Base-by-base conservation (phyloP, 2,888 invertebrate genomes). In the Antheraea assamensis region DNA sequence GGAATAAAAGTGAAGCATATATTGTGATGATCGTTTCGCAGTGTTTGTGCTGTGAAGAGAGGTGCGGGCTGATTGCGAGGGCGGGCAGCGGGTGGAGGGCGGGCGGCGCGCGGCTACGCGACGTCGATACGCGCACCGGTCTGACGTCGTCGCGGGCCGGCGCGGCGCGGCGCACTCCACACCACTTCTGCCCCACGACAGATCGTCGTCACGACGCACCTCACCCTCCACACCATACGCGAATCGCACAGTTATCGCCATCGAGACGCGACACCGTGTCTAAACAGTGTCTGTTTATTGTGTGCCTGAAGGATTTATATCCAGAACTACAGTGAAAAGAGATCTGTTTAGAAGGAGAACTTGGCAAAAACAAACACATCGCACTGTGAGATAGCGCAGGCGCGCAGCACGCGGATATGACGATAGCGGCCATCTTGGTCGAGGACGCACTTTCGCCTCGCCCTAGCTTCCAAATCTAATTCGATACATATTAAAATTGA, bases 371-470 rank as follows among this genome's bases (percentile, higher is more conserved):
- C 91, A 94, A 94, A 94, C 93, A 93, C 88, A 89, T 87, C 88
- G 86, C 86, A 87, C 84, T 87, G 87, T 83, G 79, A 70, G 85
- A 80, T 89, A 90, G 93, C 94, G 94, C 94, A 94, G 89, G 93
- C 94, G 94, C 93, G 89, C 82, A 82, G 81, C 86, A 82, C 87
- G 85, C 87, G 92, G 90, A 89, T 90, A 92, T 90, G 92, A 92
- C 88, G 91, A 92, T 82, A 90, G 90, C 94, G 92, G 94, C 94
- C 94, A 94, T 94, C 90, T 94, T 94, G 92, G 89, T 84, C 82
- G 92, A 91, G 88, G 90, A 92, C 92, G 90, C 91, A 91, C 87
- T 92, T 90, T 93, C 91, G 92, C 93, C 93, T 93, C 94, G 93
- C 94, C 94, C 92, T 87, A 90, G 92, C 90, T 85, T 89, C 88